phyloP scores from a whole-genome alignment of 2,888 invertebrate species.

The Coecobrya sp. region DNA sequence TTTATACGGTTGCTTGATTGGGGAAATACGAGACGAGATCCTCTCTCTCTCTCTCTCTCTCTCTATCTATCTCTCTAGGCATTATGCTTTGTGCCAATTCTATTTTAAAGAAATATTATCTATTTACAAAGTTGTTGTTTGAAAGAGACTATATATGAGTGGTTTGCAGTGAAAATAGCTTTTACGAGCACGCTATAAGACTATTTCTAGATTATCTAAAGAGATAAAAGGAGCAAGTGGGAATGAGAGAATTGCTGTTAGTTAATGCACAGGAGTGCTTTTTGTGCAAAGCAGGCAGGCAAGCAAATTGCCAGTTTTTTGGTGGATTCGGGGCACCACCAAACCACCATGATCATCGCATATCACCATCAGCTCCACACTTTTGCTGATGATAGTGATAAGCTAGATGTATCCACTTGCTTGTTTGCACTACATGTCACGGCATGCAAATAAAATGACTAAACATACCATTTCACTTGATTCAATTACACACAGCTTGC shows the following conservation, averaged over 20 bases:
- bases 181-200: background rate
- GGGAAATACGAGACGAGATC: background rate
- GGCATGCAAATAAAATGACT: conserved; percentile 59
- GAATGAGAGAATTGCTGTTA: background rate
- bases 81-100: conserved; percentile 73
- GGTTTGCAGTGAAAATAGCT: conserved; percentile 31
- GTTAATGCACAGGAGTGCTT: background rate
- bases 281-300: conserved; percentile 1
- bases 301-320: background rate
- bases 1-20: conserved; percentile 59
- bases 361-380: background rate
- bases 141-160: background rate
- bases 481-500: conserved; percentile 65
- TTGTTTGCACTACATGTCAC: background rate
- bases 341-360: background rate
- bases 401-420: background rate
- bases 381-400: background rate
- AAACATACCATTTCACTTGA: conserved; percentile 43
- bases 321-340: conserved; percentile 50
- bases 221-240: conserved; percentile 18
- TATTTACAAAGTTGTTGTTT: background rate
- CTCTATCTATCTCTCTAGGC: conserved; percentile 2
- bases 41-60: background rate
- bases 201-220: conserved; percentile 26
- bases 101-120: conserved; percentile 72